Evolutionary conservation across 2,797 vertebrate genomes (phyloP).

Genomic region (Forpus xanthops): DNA sequence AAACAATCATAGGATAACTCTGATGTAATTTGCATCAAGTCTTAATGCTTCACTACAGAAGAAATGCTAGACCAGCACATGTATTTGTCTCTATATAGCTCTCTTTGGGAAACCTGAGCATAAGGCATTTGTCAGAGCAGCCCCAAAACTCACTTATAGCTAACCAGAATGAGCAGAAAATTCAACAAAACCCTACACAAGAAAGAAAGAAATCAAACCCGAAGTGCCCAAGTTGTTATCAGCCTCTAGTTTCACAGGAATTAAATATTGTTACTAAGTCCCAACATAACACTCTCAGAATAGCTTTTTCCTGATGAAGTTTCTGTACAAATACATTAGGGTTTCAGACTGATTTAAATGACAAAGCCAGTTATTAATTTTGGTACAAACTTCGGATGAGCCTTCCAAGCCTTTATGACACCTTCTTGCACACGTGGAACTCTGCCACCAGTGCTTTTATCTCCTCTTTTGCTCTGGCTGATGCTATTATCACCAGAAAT

Average conservation of each 20-base stretch:
- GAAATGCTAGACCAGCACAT: neutral
- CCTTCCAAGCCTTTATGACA: slow-evolving; percentile 55
- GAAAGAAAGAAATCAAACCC: neutral
- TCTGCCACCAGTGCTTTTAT: slow-evolving; percentile 70
- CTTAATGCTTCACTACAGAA: neutral
- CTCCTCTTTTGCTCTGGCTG: slow-evolving; percentile 48
- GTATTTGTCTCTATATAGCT: neutral
- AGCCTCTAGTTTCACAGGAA: neutral
- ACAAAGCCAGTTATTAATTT: slow-evolving; percentile 40
- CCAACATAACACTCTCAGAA: fast-evolving
- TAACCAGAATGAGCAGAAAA: neutral
- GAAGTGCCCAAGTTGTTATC: neutral
- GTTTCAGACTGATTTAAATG: neutral
- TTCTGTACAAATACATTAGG: neutral
- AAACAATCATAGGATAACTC: neutral
- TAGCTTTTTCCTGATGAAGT: neutral
- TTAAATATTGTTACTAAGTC: neutral
- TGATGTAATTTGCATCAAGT: neutral
- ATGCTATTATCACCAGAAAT: slow-evolving; percentile 49
- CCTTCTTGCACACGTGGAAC: slow-evolving; percentile 55
- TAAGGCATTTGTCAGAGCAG: neutral
- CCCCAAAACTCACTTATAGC: neutral
- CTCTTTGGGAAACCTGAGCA: neutral
- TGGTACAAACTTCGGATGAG: neutral
- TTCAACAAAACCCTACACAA: neutral